Conservation (phyloP, 2,113 vertebrate species). For the Aegithalos caudatus region DNA sequence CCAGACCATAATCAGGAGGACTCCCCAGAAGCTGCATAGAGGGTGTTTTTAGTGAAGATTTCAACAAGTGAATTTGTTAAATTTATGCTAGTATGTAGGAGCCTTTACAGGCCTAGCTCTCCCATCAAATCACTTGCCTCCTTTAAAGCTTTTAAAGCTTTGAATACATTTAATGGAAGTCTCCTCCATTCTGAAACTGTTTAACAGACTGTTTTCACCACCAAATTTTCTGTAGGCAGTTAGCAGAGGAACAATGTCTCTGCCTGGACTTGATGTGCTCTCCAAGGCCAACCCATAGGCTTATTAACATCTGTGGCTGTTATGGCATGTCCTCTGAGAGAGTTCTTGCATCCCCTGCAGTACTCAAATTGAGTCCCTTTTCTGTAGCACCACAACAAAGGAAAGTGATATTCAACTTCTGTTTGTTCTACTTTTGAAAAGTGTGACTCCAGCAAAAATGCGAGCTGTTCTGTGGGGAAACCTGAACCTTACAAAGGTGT, state of each 20-base stretch:
- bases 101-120: background rate
- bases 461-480: background rate
- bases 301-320: background rate
- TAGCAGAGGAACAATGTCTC: background rate
- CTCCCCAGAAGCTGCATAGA: background rate
- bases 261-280: background rate
- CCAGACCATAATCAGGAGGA: background rate
- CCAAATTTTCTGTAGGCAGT: background rate
- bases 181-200: background rate
- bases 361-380: background rate
- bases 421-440: background rate
- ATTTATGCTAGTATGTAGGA: background rate
- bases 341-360: background rate
- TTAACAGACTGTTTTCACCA: background rate
- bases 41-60: background rate
- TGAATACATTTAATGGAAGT: background rate
- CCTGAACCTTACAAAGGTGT: background rate
- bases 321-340: background rate
- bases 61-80: background rate
- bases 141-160: slow-evolving; percentile 3
- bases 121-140: background rate
- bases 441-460: background rate
- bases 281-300: background rate
- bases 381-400: background rate
- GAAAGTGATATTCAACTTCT: background rate